These are phyloP conservation scores for Xestia sexstrigata DNA, from an alignment of 2,888 invertebrate species.

Conservation along the genomic window DNA sequence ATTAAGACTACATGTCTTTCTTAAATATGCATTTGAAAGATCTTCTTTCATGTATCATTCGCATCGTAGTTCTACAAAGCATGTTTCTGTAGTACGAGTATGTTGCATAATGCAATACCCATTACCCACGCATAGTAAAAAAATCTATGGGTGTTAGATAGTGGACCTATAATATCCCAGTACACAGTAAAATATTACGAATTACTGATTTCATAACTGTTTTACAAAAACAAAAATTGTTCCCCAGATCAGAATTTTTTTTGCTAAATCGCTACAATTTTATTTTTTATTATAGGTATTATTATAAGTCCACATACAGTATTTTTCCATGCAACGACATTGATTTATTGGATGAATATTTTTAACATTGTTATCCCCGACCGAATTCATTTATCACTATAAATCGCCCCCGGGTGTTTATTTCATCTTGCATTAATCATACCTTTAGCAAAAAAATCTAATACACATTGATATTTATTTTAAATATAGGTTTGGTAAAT, in stretches of 20 bases:
- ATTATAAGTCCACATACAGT: not conserved
- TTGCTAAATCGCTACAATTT: not conserved
- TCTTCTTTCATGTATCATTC: not conserved
- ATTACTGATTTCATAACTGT: not conserved
- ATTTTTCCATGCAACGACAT: not conserved
- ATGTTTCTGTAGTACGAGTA: not conserved
- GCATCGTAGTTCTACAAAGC: not conserved
- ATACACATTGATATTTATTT: not conserved
- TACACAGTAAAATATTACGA: not conserved
- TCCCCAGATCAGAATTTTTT: not conserved
- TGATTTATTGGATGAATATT: slow-evolving; percentile 4
- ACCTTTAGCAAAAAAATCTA: not conserved
- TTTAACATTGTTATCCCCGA: not conserved
- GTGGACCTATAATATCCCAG: not conserved
- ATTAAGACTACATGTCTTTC: not conserved
- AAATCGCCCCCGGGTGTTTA: not conserved
- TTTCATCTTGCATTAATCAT: slow-evolving; percentile 6
- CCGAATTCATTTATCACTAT: not conserved
- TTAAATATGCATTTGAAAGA: not conserved
- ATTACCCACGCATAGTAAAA: not conserved
- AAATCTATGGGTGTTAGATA: not conserved
- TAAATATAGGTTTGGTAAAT: not conserved
- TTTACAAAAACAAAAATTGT: slow-evolving; percentile 5
- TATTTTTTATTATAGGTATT: not conserved
- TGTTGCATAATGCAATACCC: not conserved